Evolutionary conservation across 2,113 vertebrate genomes (phyloP).

Genomic region (Calypte anna): DNA sequence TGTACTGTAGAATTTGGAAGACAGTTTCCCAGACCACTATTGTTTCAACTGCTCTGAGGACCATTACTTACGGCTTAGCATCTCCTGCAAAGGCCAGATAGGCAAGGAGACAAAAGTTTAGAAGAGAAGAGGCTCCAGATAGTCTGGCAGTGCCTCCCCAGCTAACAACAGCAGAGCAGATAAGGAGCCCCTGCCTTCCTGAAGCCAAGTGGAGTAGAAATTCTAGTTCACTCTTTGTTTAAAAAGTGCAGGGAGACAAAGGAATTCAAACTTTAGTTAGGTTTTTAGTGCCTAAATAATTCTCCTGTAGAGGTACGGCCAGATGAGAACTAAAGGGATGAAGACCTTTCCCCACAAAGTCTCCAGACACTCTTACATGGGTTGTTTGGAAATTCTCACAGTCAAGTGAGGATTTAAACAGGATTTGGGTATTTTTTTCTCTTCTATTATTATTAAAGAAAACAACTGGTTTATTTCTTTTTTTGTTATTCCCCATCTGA

Average conservation of each 20-base stretch:
- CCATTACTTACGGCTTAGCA: not conserved
- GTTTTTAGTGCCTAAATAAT: not conserved
- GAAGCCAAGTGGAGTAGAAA: not conserved
- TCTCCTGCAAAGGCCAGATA: not conserved
- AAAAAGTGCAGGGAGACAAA: not conserved
- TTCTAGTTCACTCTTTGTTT: not conserved
- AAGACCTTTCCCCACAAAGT: not conserved
- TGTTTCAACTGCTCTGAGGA: not conserved
- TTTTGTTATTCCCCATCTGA: not conserved
- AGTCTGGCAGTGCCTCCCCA: not conserved
- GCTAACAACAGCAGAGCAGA: not conserved
- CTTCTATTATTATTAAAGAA: not conserved
- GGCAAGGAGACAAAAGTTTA: not conserved
- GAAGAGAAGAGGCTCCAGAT: not conserved
- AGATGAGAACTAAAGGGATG: not conserved
- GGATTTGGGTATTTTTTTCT: not conserved
- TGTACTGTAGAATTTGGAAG: not conserved
- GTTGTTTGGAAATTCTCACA: not conserved
- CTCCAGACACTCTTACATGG: not conserved
- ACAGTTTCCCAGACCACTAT: fast-evolving
- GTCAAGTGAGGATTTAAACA: not conserved
- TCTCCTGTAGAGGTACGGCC: not conserved
- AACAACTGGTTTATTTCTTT: not conserved
- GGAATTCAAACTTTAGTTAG: not conserved
- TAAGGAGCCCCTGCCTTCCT: not conserved